Evolutionary conservation across 1,140 invertebrate species (phyloP).

Genomic region (Drosophila murphyi): DNA sequence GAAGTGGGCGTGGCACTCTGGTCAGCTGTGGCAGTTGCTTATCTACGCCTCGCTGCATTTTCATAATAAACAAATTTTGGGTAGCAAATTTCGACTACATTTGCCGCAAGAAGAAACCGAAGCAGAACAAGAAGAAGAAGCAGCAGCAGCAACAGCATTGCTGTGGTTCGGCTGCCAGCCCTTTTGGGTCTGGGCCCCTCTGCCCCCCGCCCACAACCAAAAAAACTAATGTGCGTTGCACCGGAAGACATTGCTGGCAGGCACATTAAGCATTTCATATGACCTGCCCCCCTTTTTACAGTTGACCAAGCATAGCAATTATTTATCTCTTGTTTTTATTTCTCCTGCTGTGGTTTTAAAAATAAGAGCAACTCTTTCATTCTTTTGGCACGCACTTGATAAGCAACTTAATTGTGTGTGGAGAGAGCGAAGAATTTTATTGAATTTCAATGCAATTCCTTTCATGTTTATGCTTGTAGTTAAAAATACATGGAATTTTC

Average conservation of each 20-base stretch:
- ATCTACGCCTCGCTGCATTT: conserved; percentile 77
- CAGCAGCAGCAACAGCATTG: conserved; percentile 19
- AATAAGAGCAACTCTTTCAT: conserved; percentile 1
- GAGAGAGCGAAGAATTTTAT: background rate
- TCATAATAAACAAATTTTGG: conserved; percentile 81
- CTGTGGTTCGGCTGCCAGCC: conserved; percentile 38
- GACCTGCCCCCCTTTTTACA: conserved; percentile 39
- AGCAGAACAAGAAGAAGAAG: conserved; percentile 3
- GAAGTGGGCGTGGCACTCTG: background rate
- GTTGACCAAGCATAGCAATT: conserved; percentile 81
- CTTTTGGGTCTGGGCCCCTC: conserved; percentile 19
- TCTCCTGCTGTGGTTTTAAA: conserved; percentile 10
- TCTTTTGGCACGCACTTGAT: conserved; percentile 24
- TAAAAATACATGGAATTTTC: too few species aligned
- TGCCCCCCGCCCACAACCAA: too few species aligned
- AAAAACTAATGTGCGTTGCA: conserved; percentile 77
- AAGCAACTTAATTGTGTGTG: conserved; percentile 25
- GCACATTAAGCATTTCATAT: conserved; percentile 61
- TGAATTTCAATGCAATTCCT: background rate
- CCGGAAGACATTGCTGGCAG: conserved; percentile 68
- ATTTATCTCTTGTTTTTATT: conserved; percentile 63
- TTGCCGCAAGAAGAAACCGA: conserved; percentile 7
- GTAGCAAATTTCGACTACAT: conserved; percentile 44
- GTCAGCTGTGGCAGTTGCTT: conserved; percentile 68
- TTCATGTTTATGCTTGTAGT: too few species aligned